These are phyloP conservation scores for Coronaproctus castanopsis DNA, from an alignment of 2,888 invertebrate genomes.

Conservation along the genomic window DNA sequence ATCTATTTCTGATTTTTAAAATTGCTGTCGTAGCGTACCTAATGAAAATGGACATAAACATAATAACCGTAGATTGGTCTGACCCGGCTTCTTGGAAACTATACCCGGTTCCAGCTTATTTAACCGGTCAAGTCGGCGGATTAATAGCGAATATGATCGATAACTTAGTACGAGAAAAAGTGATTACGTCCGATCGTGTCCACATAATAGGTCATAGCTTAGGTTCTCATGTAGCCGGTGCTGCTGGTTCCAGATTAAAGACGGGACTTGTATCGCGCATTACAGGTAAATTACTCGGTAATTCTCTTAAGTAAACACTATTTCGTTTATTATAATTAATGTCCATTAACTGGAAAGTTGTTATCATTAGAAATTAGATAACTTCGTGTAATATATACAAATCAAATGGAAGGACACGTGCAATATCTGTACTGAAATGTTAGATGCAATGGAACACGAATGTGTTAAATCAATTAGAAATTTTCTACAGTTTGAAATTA, in stretches of 20 bases:
- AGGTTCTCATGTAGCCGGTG: conserved; percentile 18
- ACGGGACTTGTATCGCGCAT: conserved; percentile 16
- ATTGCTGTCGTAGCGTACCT: conserved; percentile 28
- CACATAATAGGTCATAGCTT: conserved; percentile 19
- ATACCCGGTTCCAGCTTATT: conserved; percentile 20
- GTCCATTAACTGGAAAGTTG: background rate
- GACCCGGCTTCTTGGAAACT: conserved; percentile 18
- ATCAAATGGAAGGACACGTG: too few relatives aligned
- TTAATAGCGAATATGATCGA: conserved; percentile 24
- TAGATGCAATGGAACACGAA: too few relatives aligned
- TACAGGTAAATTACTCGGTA: too few relatives aligned
- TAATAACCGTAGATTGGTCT: conserved; percentile 33
- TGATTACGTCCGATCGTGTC: conserved; percentile 20
- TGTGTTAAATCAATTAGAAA: too few relatives aligned
- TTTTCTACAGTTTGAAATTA: too few relatives aligned
- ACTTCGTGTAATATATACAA: background rate
- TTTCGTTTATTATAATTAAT: background rate
- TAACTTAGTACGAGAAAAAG: conserved; percentile 22
- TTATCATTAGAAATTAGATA: background rate
- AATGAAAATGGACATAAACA: conserved; percentile 27
- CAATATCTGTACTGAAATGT: too few relatives aligned
- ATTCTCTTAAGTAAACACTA: too few relatives aligned
- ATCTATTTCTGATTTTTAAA: too few relatives aligned
- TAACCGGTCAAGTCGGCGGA: conserved; percentile 16
- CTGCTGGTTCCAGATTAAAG: conserved; percentile 12